phyloP scores from a whole-genome alignment of 2,113 vertebrate species.

The Scomber colias region DNA sequence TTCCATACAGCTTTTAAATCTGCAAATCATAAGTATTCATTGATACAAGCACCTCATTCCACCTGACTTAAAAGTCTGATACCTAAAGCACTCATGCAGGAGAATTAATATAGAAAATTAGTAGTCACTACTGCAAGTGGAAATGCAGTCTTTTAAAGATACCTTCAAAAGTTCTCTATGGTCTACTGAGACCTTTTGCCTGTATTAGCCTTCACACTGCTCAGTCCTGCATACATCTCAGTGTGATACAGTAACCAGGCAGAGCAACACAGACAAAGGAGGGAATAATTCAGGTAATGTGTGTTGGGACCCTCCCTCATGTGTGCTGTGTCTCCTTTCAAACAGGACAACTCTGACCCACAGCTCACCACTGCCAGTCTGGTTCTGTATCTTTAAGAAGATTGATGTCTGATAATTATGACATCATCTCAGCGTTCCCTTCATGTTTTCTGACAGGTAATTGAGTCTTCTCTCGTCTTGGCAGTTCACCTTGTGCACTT shows the following conservation, averaged over 20 bases:
- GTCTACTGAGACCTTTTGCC: not conserved
- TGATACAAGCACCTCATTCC: too few species aligned
- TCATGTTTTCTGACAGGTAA: not conserved
- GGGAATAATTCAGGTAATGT: not conserved
- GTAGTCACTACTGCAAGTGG: not conserved
- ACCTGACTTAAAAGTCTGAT: too few species aligned
- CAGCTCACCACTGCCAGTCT: not conserved
- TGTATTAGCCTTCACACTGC: not conserved
- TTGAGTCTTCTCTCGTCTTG: too few species aligned
- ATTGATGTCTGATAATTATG: not conserved
- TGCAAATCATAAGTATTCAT: too few species aligned
- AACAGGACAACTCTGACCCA: conserved; percentile 3
- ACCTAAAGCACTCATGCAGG: not conserved
- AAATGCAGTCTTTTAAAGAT: not conserved
- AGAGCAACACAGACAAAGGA: not conserved
- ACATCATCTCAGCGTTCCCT: not conserved
- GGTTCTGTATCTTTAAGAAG: not conserved
- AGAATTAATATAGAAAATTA: not conserved
- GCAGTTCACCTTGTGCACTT: too few species aligned
- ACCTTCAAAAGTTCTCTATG: not conserved
- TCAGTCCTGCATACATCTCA: not conserved
- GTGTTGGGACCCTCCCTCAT: not conserved
- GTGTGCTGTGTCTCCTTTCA: not conserved
- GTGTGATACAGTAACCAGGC: not conserved
- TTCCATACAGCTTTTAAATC: too few species aligned